Evolutionary conservation across 1,140 invertebrate genomes (phyloP).

Genomic region (Drosophila yakuba): DNA sequence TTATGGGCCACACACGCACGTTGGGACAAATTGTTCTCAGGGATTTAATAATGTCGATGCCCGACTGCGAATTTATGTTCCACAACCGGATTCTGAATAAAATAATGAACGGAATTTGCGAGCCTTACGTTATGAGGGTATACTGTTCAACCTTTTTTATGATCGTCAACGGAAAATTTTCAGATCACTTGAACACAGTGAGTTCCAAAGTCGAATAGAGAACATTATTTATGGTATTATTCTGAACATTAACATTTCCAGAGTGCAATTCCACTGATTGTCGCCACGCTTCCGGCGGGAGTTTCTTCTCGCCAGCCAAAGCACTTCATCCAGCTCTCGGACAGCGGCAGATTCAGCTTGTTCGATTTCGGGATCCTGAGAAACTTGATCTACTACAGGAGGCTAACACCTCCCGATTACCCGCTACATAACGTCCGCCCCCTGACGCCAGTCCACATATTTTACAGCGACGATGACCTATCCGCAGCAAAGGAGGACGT

Average conservation of each 20-base stretch:
- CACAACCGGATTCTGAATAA: not conserved
- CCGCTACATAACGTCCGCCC: constrained; percentile 86
- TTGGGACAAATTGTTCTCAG: not conserved
- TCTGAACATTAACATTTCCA: constrained; percentile 50
- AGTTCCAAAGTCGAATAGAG: not conserved
- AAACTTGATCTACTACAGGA: constrained; percentile 84
- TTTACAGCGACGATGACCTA: constrained; percentile 87
- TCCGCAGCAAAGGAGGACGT: not conserved
- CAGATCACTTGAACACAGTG: not conserved
- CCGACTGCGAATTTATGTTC: constrained; percentile 6
- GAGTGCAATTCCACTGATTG: constrained; percentile 88
- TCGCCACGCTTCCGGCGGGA: constrained; percentile 90
- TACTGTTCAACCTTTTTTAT: not conserved
- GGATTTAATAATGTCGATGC: not conserved
- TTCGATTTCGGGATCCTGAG: constrained; percentile 75
- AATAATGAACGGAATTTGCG: not conserved
- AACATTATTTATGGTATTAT: not conserved
- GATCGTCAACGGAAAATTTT: not conserved
- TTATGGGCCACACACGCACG: constrained; percentile 8
- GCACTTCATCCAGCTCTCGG: constrained; percentile 87
- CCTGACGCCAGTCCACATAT: constrained; percentile 86
- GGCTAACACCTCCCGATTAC: constrained; percentile 86
- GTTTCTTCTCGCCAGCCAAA: constrained; percentile 89
- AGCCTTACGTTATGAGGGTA: not conserved
- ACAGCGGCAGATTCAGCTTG: constrained; percentile 78